Evolutionary conservation across 64 coral and sea anemone species (phyloP).

Genomic region (Trachythela sp.): DNA sequence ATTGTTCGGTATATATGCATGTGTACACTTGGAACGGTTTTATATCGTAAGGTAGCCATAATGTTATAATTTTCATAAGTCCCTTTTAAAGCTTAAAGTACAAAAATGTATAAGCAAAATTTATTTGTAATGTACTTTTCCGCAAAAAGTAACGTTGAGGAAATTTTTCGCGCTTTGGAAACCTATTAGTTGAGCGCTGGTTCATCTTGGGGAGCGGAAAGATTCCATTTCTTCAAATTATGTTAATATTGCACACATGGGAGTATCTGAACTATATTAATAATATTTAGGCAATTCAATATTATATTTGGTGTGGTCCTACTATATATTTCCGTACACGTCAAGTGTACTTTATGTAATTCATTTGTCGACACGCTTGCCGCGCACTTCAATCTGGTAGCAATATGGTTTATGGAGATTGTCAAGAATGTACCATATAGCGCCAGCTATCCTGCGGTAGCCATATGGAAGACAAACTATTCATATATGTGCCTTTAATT

Average conservation of each 20-base stretch:
- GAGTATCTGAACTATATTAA: not conserved
- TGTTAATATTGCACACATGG: not conserved
- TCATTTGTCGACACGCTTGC: constrained; percentile 15
- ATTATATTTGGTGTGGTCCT: not conserved
- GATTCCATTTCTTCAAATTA: not conserved
- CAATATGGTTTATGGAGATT: constrained; percentile 22
- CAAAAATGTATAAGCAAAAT: too few species aligned
- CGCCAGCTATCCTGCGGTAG: not conserved
- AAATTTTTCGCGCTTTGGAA: too few species aligned
- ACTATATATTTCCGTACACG: not conserved
- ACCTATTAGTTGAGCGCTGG: too few species aligned
- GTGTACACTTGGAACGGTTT: too few species aligned
- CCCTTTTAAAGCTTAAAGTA: too few species aligned
- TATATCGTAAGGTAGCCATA: too few species aligned
- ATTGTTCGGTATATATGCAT: not conserved
- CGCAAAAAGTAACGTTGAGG: too few species aligned
- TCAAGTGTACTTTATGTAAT: constrained; percentile 15
- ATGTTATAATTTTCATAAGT: too few species aligned
- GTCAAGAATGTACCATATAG: constrained; percentile 19
- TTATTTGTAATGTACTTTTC: too few species aligned
- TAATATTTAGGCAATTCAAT: not conserved
- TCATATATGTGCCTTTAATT: not conserved
- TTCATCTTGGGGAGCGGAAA: not conserved
- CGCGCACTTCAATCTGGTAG: not conserved
- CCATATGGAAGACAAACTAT: constrained; percentile 23